A percentile compares a stretch with the other conserved stretches of the same genome.
Conservation (phyloP, 2,888 invertebrate genomes). For the Pristionchus mayeri region DNA sequence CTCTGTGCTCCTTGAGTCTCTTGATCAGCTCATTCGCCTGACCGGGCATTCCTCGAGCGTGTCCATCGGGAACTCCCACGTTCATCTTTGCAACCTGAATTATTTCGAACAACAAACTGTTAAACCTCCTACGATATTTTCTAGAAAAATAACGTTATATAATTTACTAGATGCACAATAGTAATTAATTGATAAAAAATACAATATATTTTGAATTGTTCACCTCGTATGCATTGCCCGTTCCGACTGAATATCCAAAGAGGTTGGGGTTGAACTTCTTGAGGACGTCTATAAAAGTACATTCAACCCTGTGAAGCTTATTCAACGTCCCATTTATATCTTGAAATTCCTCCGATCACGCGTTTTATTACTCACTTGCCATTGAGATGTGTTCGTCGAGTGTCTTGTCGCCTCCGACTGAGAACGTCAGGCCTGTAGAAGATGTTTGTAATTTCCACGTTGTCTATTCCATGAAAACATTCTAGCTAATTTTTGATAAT, state of each 20-base stretch:
- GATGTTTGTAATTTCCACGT: too few species aligned
- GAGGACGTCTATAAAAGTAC: conserved; percentile 82
- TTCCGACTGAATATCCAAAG: conserved; percentile 85
- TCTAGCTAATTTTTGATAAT: too few species aligned
- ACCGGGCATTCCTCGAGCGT: conserved; percentile 58
- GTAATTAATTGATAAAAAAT: too few species aligned
- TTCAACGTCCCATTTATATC: too few species aligned
- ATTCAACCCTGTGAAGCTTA: too few species aligned
- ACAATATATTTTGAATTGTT: too few species aligned
- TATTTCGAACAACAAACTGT: too few species aligned
- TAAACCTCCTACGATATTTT: too few species aligned
- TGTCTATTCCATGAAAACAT: too few species aligned
- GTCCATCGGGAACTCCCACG: conserved; percentile 67
- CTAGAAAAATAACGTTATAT: too few species aligned
- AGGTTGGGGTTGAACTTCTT: conserved; percentile 85
- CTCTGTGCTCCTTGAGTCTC: conserved; percentile 60
- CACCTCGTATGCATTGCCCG: conserved; percentile 77
- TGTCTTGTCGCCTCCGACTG: conserved; percentile 65
- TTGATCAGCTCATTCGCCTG: conserved; percentile 65
- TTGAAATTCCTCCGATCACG: too few species aligned
- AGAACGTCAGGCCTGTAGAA: conserved; percentile 61
- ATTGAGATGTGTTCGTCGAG: conserved; percentile 65
- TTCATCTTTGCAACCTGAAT: conserved; percentile 63
- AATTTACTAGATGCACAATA: too few species aligned
- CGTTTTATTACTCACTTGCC: conserved; percentile 65